Evolutionary conservation across 2,797 vertebrate species (phyloP), one percentile per base, ranked within the genome.

Genomic region (Cuniculus paca): DNA sequence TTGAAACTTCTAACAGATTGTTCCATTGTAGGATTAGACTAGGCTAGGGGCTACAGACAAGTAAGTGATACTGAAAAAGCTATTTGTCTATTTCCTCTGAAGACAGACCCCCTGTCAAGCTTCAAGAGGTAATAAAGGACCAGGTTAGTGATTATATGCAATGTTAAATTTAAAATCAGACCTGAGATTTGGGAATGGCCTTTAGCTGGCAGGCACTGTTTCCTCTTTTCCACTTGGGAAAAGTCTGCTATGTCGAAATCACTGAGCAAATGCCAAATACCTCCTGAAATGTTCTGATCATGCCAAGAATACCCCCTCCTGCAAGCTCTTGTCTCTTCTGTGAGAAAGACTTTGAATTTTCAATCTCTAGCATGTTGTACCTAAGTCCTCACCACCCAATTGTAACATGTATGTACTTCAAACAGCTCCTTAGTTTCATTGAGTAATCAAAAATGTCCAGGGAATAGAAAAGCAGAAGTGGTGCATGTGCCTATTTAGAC

Each of bases 281-380:
- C 60, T 89, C 94, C 94, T 97, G 92, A 54, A 80, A 68, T 95
- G 48, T 91, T 97, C 92, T 88, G 24, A 95, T 94, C 39, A 28
- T 72, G 60, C 89, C 78, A 93, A 56, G 52, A 83, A 65, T 81
- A 63, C 7, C 63, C 82, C 60, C 4, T 72, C 79, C 60, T 58
- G 2, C 84, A 87, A 78, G 26, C n/a, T 84, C 81, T 93, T 20
- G 88, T 75, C 6, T 20, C 28, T 56, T 81, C 50, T 36, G 17
- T 90, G 78, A 78, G 77, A 94, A 96, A 95, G 74, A 10, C 72
- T 95, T 92, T 65, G 6, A 68, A 91, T 97, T 96, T 95, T 48
- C 36, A 90, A 42, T 90, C 60, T 91, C 87, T 74, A 91, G 68
- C 19, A 63, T 88, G 80, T 39, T 24, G 91, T 22, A 54, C 60